Evolutionary conservation across 2,888 invertebrate genomes (phyloP).

Genomic region (Osedax fenrisi): DNA sequence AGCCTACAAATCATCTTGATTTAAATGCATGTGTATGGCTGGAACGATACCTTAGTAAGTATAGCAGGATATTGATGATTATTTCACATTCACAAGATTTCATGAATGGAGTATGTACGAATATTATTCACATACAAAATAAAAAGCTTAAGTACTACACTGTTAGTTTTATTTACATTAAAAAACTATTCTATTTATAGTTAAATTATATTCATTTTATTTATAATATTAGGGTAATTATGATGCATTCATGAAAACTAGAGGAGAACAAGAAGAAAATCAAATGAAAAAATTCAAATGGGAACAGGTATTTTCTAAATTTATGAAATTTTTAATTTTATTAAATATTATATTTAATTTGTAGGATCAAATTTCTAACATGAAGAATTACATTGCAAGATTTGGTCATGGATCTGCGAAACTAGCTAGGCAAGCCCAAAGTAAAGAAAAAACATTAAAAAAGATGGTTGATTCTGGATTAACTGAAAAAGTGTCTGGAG

Average conservation of each 20-base stretch:
- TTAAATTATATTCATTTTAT: no score
- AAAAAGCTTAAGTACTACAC: constrained; percentile 85
- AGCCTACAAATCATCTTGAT: constrained; percentile 57
- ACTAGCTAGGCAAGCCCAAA: constrained; percentile 92
- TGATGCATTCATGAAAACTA: constrained; percentile 84
- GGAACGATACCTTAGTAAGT: constrained; percentile 88
- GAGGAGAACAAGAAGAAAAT: constrained; percentile 86
- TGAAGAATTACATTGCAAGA: constrained; percentile 84
- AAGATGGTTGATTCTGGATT: constrained; percentile 98
- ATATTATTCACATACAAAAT: constrained; percentile 87
- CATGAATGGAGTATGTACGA: constrained; percentile 78
- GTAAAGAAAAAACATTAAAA: constrained; percentile 94
- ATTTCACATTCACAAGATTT: constrained; percentile 99
- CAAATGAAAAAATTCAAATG: constrained; percentile 98
- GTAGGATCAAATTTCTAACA: constrained; percentile 1
- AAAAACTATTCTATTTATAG: not conserved
- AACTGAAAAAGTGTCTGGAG: constrained; percentile 78
- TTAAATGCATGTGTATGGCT: constrained; percentile 98
- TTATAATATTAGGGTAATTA: constrained; percentile 64
- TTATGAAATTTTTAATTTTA: not conserved
- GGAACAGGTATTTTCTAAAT: constrained; percentile 65
- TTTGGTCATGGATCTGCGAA: constrained; percentile 99
- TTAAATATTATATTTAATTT: not conserved
- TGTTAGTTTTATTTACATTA: constrained; percentile 55
- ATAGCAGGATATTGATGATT: constrained; percentile 87